A percentile compares a stretch with the other conserved stretches of the same genome.
These are phyloP conservation scores for Metallyticus violacea DNA, from an alignment of 2,888 invertebrate species.

Conservation along the genomic window DNA sequence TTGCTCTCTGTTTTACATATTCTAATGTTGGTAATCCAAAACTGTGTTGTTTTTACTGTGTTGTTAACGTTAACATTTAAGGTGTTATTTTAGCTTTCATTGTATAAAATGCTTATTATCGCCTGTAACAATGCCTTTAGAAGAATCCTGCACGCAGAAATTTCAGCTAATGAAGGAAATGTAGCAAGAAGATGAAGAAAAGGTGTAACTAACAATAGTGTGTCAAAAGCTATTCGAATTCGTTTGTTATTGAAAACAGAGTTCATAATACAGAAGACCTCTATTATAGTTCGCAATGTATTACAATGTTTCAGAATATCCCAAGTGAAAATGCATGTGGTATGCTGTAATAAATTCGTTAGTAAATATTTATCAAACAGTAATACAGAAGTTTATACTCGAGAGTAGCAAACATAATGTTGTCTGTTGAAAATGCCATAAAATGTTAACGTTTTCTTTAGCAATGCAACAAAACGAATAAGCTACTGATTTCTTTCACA, in stretches of 20 bases:
- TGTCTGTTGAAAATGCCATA: no score
- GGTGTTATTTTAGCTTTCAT: constrained; percentile 6
- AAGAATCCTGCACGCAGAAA: neutral
- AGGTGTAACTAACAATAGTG: neutral
- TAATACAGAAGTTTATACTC: no score
- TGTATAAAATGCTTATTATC: constrained; percentile 2
- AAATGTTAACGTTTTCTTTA: no score
- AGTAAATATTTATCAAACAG: neutral
- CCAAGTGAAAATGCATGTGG: neutral
- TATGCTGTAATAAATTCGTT: neutral
- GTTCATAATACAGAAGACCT: neutral
- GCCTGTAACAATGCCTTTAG: neutral
- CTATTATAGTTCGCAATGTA: neutral
- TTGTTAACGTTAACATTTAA: neutral
- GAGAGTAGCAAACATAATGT: no score
- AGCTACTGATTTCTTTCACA: no score
- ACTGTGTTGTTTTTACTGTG: constrained; percentile 9
- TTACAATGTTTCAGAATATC: neutral
- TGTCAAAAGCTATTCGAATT: neutral
- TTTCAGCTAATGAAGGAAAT: neutral
- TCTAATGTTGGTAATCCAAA: neutral
- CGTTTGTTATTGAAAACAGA: neutral
- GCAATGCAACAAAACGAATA: no score
- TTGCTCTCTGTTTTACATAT: constrained; percentile 35
- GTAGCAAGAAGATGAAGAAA: neutral